Base-by-base conservation (phyloP, 2,797 vertebrate species). In the Manis javanica region DNA sequence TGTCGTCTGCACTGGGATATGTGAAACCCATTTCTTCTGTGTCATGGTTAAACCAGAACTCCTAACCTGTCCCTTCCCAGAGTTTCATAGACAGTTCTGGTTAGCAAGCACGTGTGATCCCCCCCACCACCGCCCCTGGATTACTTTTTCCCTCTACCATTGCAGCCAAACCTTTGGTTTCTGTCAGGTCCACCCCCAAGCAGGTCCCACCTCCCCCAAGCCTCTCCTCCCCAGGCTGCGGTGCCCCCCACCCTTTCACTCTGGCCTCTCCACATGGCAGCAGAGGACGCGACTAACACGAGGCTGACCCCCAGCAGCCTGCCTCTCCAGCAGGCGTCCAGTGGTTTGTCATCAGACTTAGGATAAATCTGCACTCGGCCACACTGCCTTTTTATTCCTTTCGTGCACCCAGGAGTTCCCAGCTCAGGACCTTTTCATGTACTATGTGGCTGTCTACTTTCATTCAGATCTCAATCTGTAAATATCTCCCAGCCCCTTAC, bases 1-100 rank as follows among this genome's bases (percentile, higher is more conserved):
- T 15, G 5, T 5, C 1, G 0, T 9, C 21, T 11, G 46, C 39
- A 7, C 51, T 4, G 8, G 68, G 46, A 11, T 1, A 26, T 69
- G 61, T 42, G 3, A 13, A 14, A 13, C n/a, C 8, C 0, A 1
- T 8, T 69, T 63, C 39, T 10, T 39, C 24, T 11, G 16, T 10
- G 16, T 14, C 29, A 3, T 23, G 7, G 31, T 55, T 34, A 16
- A 63, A 59, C 88, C 23, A 46, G 18, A 37, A 10, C 24, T 15
- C 31, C 51, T 19, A 55, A 34, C 26, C 46, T 6, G 3, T 19
- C 63, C 46, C 42, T 64, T n/a, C 57, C 64, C 18, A 46, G 3
- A 14, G 21, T 53, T 75, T 61, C 7, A 29, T 34, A 39, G 6
- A 49, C 21, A 18, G 26, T 51, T 37, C 51, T 34, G 39, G 29